Evolutionary conservation across 2,113 vertebrate species (phyloP).

Genomic region (Silurus asotus): DNA sequence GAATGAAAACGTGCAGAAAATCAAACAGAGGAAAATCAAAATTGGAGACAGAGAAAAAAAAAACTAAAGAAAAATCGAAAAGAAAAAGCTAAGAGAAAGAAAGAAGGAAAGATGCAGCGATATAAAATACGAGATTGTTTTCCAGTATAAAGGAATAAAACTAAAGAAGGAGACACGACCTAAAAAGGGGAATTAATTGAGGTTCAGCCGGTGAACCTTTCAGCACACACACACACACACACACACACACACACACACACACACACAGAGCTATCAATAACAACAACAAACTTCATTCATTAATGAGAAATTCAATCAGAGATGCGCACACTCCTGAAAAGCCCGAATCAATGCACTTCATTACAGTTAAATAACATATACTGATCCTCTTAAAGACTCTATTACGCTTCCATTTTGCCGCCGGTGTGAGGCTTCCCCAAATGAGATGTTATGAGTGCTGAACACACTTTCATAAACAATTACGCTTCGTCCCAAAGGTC

Average conservation of each 20-base stretch:
- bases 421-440: slow-evolving; percentile 34
- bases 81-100: too few relatives aligned
- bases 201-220: slow-evolving; percentile 6
- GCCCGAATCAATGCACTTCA: slow-evolving; percentile 55
- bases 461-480: slow-evolving; percentile 54
- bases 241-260: not conserved
- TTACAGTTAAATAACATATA: slow-evolving; percentile 58
- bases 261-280: slow-evolving; percentile 1
- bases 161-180: slow-evolving; percentile 42
- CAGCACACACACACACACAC: not conserved
- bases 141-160: slow-evolving; percentile 37
- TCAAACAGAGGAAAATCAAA: too few relatives aligned
- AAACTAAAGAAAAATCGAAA: too few relatives aligned
- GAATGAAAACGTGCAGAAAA: too few relatives aligned
- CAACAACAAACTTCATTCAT: slow-evolving; percentile 56
- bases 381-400: slow-evolving; percentile 50
- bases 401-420: slow-evolving; percentile 54
- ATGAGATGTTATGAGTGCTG: slow-evolving; percentile 48
- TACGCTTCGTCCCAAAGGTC: slow-evolving; percentile 42
- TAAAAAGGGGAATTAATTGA: slow-evolving; percentile 42
- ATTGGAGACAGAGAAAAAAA: too few relatives aligned
- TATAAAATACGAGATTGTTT: slow-evolving; percentile 28
- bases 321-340: slow-evolving; percentile 34
- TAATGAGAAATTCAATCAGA: slow-evolving; percentile 55
- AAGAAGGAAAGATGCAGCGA: not conserved